Evolutionary conservation across 1,140 invertebrate species (phyloP).

Genomic region (Neomicropteryx cornuta): DNA sequence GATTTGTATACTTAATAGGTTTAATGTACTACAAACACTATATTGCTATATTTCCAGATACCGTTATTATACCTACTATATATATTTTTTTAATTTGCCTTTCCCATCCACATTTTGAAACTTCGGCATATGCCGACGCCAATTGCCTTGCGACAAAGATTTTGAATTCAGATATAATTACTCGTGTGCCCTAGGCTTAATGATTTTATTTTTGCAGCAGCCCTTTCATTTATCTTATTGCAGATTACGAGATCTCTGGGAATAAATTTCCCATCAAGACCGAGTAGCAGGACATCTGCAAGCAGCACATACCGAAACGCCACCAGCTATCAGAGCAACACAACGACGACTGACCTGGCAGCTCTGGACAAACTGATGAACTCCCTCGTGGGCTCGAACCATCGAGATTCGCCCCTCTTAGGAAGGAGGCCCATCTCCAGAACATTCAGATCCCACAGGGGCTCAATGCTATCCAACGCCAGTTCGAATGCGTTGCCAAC

Average conservation of each 20-base stretch:
- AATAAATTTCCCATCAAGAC: conserved; percentile 27
- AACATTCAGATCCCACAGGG: conserved; percentile 26
- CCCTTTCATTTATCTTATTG: not conserved
- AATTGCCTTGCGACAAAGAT: too few species aligned
- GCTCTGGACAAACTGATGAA: conserved; percentile 34
- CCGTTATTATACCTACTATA: too few species aligned
- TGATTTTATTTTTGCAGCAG: not conserved
- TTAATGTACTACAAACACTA: too few species aligned
- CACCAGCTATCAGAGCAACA: conserved; percentile 18
- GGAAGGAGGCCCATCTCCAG: conserved; percentile 20
- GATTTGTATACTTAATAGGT: too few species aligned
- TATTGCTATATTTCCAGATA: too few species aligned
- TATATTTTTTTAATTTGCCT: too few species aligned
- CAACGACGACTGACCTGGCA: conserved; percentile 27
- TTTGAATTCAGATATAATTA: too few species aligned
- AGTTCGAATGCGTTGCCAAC: too few species aligned
- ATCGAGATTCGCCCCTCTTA: conserved; percentile 8
- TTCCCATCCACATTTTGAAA: too few species aligned
- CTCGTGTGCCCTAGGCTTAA: not conserved
- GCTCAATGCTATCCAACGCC: conserved; percentile 25
- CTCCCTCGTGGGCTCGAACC: conserved; percentile 24
- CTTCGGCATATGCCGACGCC: too few species aligned
- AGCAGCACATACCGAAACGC: conserved; percentile 20
- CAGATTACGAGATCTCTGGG: conserved; percentile 9
- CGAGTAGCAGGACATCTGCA: conserved; percentile 20